Percentiles rank a stretch among this genome's conserved stretches.
Conservation (phyloP, 2,888 invertebrate species). For the Leptinotarsa haldemani region DNA sequence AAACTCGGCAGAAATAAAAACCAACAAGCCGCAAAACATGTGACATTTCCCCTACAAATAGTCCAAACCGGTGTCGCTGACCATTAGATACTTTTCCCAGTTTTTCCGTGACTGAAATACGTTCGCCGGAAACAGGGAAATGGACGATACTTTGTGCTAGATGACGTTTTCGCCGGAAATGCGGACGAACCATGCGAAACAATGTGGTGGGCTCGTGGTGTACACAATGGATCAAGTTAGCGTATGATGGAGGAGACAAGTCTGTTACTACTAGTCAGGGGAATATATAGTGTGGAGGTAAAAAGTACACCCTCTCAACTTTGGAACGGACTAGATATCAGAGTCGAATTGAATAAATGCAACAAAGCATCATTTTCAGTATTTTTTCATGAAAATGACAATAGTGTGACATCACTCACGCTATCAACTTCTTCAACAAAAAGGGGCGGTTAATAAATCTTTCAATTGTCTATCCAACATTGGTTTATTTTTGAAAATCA, state of each 20-base stretch:
- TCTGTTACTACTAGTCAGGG: neutral
- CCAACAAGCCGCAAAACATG: slow-evolving; percentile 42
- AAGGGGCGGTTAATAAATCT: too few species aligned
- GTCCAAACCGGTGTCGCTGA: slow-evolving; percentile 39
- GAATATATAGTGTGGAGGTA: neutral
- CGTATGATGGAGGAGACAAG: slow-evolving; percentile 40
- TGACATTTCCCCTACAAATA: slow-evolving; percentile 41
- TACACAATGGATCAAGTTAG: slow-evolving; percentile 42
- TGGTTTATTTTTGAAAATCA: too few species aligned
- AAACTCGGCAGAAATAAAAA: slow-evolving; percentile 38
- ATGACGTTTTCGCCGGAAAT: slow-evolving; percentile 46
- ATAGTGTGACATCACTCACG: too few species aligned
- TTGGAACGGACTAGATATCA: too few species aligned
- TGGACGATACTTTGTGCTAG: slow-evolving; percentile 45
- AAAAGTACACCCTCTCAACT: too few species aligned
- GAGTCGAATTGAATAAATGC: too few species aligned
- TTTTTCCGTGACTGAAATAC: slow-evolving; percentile 41
- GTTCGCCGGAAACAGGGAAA: slow-evolving; percentile 41
- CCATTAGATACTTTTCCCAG: slow-evolving; percentile 41
- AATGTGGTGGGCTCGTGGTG: slow-evolving; percentile 42
- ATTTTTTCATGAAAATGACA: too few species aligned
- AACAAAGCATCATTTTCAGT: too few species aligned
- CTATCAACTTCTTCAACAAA: too few species aligned
- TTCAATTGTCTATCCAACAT: too few species aligned
- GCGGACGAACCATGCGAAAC: slow-evolving; percentile 43